Percentiles rank a stretch among this genome's conserved stretches.
Conservation (phyloP, 1,140 invertebrate species). For the Penaeus japonicus region DNA sequence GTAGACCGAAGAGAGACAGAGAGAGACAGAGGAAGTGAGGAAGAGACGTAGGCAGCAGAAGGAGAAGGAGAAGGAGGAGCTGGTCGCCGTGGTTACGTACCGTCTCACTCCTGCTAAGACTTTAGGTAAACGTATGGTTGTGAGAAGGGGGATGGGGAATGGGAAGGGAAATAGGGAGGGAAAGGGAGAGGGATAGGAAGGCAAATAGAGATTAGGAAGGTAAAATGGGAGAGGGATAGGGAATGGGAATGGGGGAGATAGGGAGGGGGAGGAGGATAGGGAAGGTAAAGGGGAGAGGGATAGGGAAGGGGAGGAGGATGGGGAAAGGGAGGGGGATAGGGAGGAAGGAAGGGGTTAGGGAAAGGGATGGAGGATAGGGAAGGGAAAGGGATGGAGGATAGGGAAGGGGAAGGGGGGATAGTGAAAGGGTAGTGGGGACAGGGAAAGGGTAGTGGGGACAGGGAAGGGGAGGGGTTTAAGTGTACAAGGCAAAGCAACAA, state of each 20-base stretch:
- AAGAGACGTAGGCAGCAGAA: too few species aligned
- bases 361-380: not conserved
- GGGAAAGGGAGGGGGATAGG: not conserved
- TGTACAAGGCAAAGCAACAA: too few species aligned
- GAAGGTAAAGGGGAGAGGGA: not conserved
- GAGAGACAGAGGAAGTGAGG: too few species aligned
- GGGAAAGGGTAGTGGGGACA: too few species aligned
- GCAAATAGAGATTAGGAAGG: not conserved
- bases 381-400: not conserved
- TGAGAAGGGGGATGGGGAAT: not conserved
- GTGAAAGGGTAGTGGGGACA: not conserved
- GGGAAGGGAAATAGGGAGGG: not conserved
- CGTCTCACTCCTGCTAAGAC: too few species aligned
- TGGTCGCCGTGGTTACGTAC: too few species aligned
- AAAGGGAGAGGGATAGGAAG: not conserved
- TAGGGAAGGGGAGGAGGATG: not conserved
- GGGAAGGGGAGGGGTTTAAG: too few species aligned
- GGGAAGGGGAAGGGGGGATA: not conserved
- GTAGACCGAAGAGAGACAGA: too few species aligned
- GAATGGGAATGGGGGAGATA: too few species aligned
- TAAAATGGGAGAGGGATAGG: not conserved
- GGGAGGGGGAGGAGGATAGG: not conserved
- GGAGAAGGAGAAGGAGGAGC: too few species aligned
- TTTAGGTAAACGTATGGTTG: too few species aligned
- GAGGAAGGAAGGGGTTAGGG: not conserved